A percentile compares a stretch with the other conserved stretches of the same genome.
Conservation (phyloP, 2,888 invertebrate species). For the Erebia palarica region DNA sequence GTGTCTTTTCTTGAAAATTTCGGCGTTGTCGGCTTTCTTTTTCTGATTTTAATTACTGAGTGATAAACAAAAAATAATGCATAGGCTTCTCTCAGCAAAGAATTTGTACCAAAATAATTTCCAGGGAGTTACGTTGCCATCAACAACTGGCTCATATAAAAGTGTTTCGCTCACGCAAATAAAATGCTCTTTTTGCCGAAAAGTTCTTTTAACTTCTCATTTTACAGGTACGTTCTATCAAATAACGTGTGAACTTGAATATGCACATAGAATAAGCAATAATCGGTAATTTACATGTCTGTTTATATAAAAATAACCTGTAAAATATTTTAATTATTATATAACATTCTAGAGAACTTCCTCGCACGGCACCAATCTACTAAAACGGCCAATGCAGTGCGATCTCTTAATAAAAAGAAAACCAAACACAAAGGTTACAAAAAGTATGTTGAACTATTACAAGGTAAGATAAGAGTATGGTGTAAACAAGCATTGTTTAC, state of each 20-base stretch:
- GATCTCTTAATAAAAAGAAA: constrained; percentile 69
- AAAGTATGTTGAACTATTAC: constrained; percentile 86
- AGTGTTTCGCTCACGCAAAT: constrained; percentile 55
- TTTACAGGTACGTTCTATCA: constrained; percentile 56
- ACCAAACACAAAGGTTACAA: constrained; percentile 72
- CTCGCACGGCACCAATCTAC: constrained; percentile 69
- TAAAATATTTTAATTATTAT: constrained; percentile 56
- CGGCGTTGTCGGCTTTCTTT: constrained; percentile 52
- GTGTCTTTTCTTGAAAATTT: constrained; percentile 48
- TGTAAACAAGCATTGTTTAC: neutral
- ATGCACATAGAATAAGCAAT: neutral
- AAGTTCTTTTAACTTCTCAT: constrained; percentile 59
- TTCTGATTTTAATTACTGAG: constrained; percentile 46
- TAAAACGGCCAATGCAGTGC: constrained; percentile 65
- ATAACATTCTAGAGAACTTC: constrained; percentile 70
- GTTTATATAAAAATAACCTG: constrained; percentile 53
- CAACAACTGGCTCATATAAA: constrained; percentile 51
- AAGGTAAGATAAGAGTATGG: constrained; percentile 72
- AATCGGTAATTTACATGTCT: constrained; percentile 2
- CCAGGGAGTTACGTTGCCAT: constrained; percentile 56
- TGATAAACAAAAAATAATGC: constrained; percentile 61
- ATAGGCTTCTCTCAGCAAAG: constrained; percentile 69
- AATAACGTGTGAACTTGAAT: neutral
- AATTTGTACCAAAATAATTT: constrained; percentile 70
- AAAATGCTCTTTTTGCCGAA: constrained; percentile 75